Evolutionary conservation across 1,140 invertebrate species (phyloP).

Genomic region (Microplitis mediator): DNA sequence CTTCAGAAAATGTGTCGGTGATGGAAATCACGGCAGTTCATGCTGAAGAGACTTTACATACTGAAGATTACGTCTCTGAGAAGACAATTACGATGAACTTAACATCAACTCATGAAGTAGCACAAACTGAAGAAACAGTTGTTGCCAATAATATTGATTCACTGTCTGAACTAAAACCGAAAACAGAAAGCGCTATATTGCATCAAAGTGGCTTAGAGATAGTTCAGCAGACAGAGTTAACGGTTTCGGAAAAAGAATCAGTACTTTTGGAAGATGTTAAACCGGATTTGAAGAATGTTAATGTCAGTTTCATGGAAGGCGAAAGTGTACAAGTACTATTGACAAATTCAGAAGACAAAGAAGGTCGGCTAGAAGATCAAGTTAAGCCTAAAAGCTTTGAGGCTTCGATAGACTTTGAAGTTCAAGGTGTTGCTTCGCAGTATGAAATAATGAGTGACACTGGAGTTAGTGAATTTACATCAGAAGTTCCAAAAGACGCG

Average conservation of each 20-base stretch:
- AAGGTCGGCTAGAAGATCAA: constrained; percentile 53
- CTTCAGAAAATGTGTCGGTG: constrained; percentile 45
- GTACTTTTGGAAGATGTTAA: constrained; percentile 52
- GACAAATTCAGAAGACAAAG: constrained; percentile 62
- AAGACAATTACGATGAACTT: constrained; percentile 54
- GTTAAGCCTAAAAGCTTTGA: constrained; percentile 52
- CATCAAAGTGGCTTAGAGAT: constrained; percentile 54
- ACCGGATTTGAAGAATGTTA: constrained; percentile 59
- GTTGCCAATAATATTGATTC: constrained; percentile 42
- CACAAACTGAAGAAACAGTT: constrained; percentile 58
- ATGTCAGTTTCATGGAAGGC: constrained; percentile 59
- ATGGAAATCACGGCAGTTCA: constrained; percentile 46
- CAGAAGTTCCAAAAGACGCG: constrained; percentile 45
- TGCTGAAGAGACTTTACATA: constrained; percentile 44
- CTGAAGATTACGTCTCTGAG: constrained; percentile 47
- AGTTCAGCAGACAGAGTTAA: constrained; percentile 58
- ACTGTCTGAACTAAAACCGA: constrained; percentile 42
- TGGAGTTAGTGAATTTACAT: constrained; percentile 48
- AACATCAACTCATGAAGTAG: constrained; percentile 57
- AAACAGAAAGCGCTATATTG: constrained; percentile 48
- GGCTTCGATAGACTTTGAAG: constrained; percentile 60
- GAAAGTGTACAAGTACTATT: constrained; percentile 60
- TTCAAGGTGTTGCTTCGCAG: constrained; percentile 62
- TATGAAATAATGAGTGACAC: constrained; percentile 59
- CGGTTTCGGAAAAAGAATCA: constrained; percentile 64